Percentiles rank a stretch among this genome's conserved stretches.
These are phyloP conservation scores for Metopia argyrocephala DNA, from an alignment of 2,888 invertebrate species.

Conservation along the genomic window DNA sequence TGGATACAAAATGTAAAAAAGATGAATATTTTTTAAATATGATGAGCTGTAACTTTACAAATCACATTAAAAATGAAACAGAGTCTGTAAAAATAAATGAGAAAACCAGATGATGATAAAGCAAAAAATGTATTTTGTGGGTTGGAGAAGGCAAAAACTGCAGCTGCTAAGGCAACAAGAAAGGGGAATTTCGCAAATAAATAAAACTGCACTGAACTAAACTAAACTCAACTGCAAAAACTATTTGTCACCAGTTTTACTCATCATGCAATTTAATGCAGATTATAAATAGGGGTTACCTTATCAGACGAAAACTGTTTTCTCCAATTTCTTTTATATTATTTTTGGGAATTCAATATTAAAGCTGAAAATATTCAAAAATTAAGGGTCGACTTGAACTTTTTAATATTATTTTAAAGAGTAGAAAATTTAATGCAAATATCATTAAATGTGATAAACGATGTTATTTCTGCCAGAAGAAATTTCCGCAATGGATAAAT, in stretches of 20 bases:
- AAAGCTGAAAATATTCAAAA: too few species aligned
- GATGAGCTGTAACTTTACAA: constrained; percentile 28
- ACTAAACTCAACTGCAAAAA: constrained; percentile 31
- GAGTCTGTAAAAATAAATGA: constrained; percentile 1
- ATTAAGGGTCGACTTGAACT: too few species aligned
- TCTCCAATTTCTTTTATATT: not conserved
- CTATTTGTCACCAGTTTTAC: constrained; percentile 58
- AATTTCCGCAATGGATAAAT: too few species aligned
- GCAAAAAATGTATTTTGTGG: not conserved
- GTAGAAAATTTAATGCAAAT: too few species aligned
- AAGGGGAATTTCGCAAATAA: constrained; percentile 1
- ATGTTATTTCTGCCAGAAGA: too few species aligned
- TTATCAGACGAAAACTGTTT: not conserved
- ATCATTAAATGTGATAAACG: too few species aligned
- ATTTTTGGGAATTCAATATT: not conserved
- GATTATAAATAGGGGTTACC: constrained; percentile 20
- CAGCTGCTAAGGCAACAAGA: not conserved
- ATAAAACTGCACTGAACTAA: constrained; percentile 12
- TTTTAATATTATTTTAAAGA: too few species aligned
- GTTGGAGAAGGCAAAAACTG: not conserved
- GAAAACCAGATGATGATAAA: constrained; percentile 8
- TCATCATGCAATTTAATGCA: constrained; percentile 12
- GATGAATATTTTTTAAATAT: not conserved
- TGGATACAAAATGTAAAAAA: constrained; percentile 44
- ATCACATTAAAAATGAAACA: constrained; percentile 41